Conservation (phyloP, 2,888 invertebrate species). For the Trachelus tabidus region DNA sequence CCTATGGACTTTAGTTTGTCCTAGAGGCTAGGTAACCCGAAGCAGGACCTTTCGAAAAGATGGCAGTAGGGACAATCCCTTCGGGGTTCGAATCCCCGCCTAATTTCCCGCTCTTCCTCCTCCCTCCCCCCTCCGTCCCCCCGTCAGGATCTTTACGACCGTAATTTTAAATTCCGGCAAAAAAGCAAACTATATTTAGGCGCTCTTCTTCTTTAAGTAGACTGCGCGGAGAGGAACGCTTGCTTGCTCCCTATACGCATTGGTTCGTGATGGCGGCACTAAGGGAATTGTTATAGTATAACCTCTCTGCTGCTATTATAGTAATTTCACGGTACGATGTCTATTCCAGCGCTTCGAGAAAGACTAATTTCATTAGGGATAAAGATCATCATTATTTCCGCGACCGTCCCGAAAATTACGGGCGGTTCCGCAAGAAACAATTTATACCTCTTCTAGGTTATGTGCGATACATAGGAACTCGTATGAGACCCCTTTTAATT, state of each 20-base stretch:
- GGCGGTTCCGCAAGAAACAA: constrained; percentile 24
- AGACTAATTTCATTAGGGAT: constrained; percentile 65
- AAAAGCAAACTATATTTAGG: constrained; percentile 58
- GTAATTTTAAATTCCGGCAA: constrained; percentile 60
- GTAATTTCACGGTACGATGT: constrained; percentile 62
- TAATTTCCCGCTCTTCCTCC: constrained; percentile 45
- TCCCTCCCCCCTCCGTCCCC: too few relatives aligned
- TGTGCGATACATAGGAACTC: neutral
- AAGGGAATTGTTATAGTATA: constrained; percentile 20
- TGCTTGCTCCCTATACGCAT: neutral
- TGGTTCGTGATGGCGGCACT: neutral
- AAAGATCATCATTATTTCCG: constrained; percentile 64
- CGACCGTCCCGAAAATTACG: constrained; percentile 50
- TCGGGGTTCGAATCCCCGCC: constrained; percentile 48
- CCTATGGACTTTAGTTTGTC: too few relatives aligned
- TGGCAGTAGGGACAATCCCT: constrained; percentile 31
- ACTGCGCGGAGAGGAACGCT: constrained; percentile 18
- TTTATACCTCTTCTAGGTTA: constrained; percentile 11
- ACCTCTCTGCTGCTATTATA: constrained; percentile 54
- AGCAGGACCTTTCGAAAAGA: constrained; percentile 1
- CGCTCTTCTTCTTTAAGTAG: constrained; percentile 26
- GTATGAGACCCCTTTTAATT: neutral
- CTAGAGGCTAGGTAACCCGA: too few relatives aligned
- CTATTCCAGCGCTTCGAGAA: constrained; percentile 56
- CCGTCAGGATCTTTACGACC: constrained; percentile 59